Conservation (phyloP, 2,113 vertebrate species). For the Phalacrocorax brasilianus region DNA sequence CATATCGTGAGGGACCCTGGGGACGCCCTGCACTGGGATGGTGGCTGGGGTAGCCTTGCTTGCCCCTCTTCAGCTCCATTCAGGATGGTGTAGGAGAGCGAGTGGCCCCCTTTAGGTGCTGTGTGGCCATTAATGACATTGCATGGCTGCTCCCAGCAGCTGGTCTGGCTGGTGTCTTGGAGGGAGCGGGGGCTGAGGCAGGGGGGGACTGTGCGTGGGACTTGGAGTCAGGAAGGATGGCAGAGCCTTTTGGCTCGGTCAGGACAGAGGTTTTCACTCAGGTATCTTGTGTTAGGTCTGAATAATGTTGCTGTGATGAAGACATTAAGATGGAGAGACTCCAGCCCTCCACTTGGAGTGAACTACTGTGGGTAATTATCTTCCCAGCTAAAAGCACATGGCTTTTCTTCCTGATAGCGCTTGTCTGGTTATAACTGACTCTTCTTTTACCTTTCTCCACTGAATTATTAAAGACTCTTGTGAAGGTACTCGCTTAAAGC, state of each 20-base stretch:
- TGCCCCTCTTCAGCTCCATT: neutral
- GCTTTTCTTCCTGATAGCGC: neutral
- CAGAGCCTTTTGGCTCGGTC: neutral
- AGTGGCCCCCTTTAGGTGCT: neutral
- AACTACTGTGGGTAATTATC: neutral
- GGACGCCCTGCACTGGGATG: neutral
- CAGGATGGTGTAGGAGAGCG: fast-evolving
- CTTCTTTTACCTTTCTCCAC: neutral
- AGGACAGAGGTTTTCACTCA: neutral
- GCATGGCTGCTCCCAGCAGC: neutral
- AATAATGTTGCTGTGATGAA: neutral
- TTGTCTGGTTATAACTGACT: neutral
- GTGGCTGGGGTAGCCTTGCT: neutral
- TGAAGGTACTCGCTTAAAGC: neutral
- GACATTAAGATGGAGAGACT: neutral
- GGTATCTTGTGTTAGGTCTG: fast-evolving
- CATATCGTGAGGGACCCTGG: neutral
- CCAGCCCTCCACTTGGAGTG: neutral
- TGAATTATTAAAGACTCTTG: neutral
- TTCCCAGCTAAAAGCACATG: neutral
- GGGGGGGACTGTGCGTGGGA: fast-evolving
- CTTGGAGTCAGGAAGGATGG: neutral
- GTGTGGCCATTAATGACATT: neutral
- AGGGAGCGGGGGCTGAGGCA: fast-evolving
- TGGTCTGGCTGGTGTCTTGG: neutral